Base-by-base conservation (phyloP, 2,888 invertebrate species). In the Emmelina monodactyla region DNA sequence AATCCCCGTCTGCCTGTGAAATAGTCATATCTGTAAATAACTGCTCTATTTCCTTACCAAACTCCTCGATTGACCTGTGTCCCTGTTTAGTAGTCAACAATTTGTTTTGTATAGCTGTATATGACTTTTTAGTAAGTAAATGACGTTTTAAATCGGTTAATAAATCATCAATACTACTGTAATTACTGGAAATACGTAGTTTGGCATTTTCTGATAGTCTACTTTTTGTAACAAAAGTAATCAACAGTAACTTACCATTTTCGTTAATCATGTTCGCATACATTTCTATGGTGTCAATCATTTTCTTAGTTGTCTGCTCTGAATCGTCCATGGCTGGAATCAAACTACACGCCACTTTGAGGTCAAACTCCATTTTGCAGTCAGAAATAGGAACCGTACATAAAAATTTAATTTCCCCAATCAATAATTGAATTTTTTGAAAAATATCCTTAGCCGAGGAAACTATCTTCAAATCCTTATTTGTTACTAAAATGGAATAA, bases 21-120 rank as follows among this genome's bases (percentile, higher is more conserved):
- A 38, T 35, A 16, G 37, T 41, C 3, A 37, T 16, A 19, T 37
- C 38, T 0, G 32, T 33, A 36, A 38, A 41, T 19, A 41, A 14
- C 16, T 38, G 22, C 1, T 15, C n/a, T 6, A 41, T 15, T 13
- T 41, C 14, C 16, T 31, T 31, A 4, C 38, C 41, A 25, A 15
- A 36, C 16, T 36, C 38, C 2, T 14, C 2, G 4, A 38, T 28
- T 6, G 38, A 30, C 19, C 3, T 15, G 12, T 36, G 9, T 14
- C 34, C 25, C 33, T 41, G 38, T 14, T 14, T 19, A 6, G 16
- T 19, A 11, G 7, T 9, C 14, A 32, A 31, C 22, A 41, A n/a
- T 22, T 33, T 19, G 6, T 14, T 31, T 13, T 41, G 38, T 7
- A 41, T 11, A 2, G 37, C 34, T 3, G 33, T 38, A 3, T n/a